phyloP scores from a whole-genome alignment of 2,113 vertebrate genomes.

The Mobula hypostoma region DNA sequence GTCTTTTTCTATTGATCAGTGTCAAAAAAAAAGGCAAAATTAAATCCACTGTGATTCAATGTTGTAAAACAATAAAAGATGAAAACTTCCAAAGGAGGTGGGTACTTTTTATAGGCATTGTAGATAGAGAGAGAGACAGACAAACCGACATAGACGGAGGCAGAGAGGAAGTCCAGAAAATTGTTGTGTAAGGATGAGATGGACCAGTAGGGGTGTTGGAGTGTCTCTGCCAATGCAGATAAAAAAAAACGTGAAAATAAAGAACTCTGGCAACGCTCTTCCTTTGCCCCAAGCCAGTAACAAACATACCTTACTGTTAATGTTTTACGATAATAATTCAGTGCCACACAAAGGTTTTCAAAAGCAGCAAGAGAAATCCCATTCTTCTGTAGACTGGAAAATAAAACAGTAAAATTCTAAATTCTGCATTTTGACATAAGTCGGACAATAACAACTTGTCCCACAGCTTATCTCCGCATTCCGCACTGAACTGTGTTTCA shows the following conservation, averaged over 20 bases:
- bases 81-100: no score
- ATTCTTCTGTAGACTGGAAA: constrained; percentile 44
- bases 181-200: not conserved
- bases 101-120: no score
- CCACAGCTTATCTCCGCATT: not conserved
- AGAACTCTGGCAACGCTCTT: not conserved
- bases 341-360: constrained; percentile 39
- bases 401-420: not conserved
- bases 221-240: not conserved
- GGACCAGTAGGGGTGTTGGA: no score
- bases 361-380: constrained; percentile 41
- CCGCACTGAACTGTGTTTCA: not conserved
- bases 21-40: no score
- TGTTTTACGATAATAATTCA: constrained; percentile 33
- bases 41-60: no score
- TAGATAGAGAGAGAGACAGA: no score
- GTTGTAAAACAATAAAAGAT: no score
- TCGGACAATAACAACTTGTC: not conserved
- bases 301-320: constrained; percentile 43
- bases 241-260: not conserved
- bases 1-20: no score
- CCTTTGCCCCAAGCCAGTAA: not conserved
- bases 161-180: not conserved
- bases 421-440: not conserved
- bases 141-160: no score